phyloP scores from a whole-genome alignment of 2,113 vertebrate species.

The human region DNA sequence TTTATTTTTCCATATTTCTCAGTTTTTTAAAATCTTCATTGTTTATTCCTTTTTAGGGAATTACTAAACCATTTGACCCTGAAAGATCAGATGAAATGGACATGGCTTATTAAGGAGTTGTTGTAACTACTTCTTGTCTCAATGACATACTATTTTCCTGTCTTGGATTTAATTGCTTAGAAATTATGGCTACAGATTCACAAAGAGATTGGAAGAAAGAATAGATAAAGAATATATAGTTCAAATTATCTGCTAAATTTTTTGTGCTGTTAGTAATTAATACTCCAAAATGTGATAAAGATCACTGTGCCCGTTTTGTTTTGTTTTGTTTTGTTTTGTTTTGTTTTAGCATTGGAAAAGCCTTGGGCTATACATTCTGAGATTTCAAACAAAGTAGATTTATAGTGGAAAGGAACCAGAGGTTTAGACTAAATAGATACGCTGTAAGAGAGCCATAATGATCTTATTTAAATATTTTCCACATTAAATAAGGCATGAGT shows the following conservation, averaged over 20 bases:
- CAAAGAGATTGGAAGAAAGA: not conserved
- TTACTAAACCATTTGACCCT: slow-evolving; percentile 24
- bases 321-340: too few species aligned
- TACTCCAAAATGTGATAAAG: not conserved
- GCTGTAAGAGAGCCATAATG: slow-evolving; percentile 17
- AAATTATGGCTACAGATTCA: not conserved
- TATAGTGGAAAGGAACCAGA: slow-evolving; percentile 38
- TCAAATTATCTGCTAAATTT: slow-evolving; percentile 17
- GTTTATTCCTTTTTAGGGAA: slow-evolving; percentile 24
- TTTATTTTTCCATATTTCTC: slow-evolving; percentile 3
- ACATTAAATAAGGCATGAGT: slow-evolving; percentile 27
- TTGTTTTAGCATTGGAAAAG: not conserved
- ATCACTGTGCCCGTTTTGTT: not conserved
- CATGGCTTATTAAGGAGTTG: not conserved
- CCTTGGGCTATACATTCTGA: not conserved
- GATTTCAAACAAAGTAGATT: slow-evolving; percentile 38
- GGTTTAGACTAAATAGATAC: slow-evolving; percentile 40
- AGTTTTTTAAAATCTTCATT: not conserved
- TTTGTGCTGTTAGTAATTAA: not conserved
- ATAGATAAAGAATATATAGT: not conserved
- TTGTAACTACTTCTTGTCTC: not conserved
- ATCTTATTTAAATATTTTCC: slow-evolving; percentile 65
- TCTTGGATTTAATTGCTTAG: slow-evolving; percentile 41
- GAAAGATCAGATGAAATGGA: slow-evolving; percentile 17
- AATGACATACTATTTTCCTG: not conserved